Percentiles rank a stretch among this genome's conserved stretches.
Conservation (phyloP, 2,797 vertebrate genomes). For the Anolis apletophallus region DNA sequence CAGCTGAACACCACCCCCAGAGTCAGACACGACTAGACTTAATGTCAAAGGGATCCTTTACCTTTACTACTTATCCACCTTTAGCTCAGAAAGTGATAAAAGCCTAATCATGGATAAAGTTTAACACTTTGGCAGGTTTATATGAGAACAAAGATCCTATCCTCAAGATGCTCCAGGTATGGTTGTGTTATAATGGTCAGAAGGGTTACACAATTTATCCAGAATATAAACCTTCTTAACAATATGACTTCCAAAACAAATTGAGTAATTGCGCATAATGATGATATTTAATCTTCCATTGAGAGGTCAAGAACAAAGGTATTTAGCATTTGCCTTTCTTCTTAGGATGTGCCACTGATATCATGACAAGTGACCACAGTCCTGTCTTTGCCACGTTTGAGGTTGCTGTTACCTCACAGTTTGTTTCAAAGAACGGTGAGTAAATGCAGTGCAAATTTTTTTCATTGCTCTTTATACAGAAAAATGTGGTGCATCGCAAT, state of each 20-base stretch:
- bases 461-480: background rate
- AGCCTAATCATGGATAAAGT: background rate
- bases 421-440: slow-evolving; percentile 96
- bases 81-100: background rate
- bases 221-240: background rate
- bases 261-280: background rate
- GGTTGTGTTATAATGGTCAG: background rate
- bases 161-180: background rate
- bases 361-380: slow-evolving; percentile 96
- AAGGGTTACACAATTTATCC: background rate
- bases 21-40: too few species aligned
- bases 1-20: too few species aligned
- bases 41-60: too few species aligned
- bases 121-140: background rate
- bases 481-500: background rate
- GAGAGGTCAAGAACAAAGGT: slow-evolving; percentile 65
- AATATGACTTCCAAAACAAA: background rate
- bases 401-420: slow-evolving; percentile 96
- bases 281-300: slow-evolving; percentile 73
- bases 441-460: background rate
- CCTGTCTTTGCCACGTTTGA: slow-evolving; percentile 97
- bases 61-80: too few species aligned
- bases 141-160: background rate
- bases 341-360: slow-evolving; percentile 92
- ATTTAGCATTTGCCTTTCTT: slow-evolving; percentile 17